Base-by-base conservation (phyloP, 2,797 vertebrate species). In the Poecile montanus region DNA sequence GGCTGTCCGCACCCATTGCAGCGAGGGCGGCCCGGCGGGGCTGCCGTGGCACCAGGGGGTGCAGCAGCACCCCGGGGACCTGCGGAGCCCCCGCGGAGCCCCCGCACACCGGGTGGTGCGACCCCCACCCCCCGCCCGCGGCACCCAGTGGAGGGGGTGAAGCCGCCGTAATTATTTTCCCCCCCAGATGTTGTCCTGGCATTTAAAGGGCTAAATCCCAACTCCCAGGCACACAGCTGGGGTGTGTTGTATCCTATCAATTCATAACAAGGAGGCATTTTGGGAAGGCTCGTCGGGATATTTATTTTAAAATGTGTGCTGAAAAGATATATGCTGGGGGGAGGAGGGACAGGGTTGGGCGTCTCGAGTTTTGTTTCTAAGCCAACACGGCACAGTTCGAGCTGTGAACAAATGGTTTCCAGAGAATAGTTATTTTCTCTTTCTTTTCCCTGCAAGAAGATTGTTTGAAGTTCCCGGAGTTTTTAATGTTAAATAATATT, bases 331-430 rank as follows among this genome's bases (percentile, higher is more conserved):
- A 80, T 77, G 65, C 60, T 38, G 44, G 26, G 44, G 44, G 80
- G 36, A 47, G 73, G 67, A 65, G 74, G 58, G 42, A 60, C 63
- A 82, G 78, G 48, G 10, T 7, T 83, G 75, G 78, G 68, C 15
- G 19, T 53, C 87, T 91, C 47, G 29, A 76, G 34, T 80, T 94
- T 68, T 92, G 91, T 91, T 88, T 86, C 67, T 29, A 68, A 76
- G 90, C 88, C 94, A 94, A 93, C 94, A 86, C 57, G 53, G 63
- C 79, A 76, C 73, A 82, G 73, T 60, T 83, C 27, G 50, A 92
- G 70, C 86, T 88, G 91, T 81, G 88, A 94, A 95, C 91, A 95
- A 96, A 95, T 92, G 88, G 38, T 89, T 96, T 91, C 82, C 95
- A 95, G 81, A 84, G 50, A 84, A 61, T 16, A 78, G 67, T 51